Evolutionary conservation across 2,113 vertebrate genomes (phyloP).

Genomic region (Catagonus wagneri): DNA sequence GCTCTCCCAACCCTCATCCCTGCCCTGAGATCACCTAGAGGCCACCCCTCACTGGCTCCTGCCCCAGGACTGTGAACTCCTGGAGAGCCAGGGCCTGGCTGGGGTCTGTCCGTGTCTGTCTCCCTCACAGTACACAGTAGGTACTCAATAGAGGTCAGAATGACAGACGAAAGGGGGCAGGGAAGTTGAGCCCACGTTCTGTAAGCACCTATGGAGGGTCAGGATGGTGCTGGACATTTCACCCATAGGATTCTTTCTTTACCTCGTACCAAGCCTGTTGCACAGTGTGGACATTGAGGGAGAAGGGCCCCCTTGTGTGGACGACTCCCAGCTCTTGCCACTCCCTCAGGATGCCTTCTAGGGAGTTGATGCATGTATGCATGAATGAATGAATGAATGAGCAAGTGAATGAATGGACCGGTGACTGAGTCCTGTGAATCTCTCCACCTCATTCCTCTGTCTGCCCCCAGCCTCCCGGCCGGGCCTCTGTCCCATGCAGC

Average conservation of each 20-base stretch:
- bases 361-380: no score
- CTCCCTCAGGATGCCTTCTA: background rate
- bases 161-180: background rate
- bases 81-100: background rate
- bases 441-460: background rate
- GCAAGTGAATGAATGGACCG: accelerated
- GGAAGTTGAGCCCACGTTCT: background rate
- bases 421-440: background rate
- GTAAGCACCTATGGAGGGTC: background rate
- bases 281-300: background rate
- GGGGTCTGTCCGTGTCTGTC: background rate
- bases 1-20: background rate
- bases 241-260: background rate
- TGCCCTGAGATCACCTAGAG: background rate
- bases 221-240: background rate
- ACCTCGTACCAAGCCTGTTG: background rate
- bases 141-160: background rate
- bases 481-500: background rate
- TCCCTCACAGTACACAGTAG: background rate
- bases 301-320: background rate
- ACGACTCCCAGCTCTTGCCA: background rate
- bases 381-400: no score
- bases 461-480: background rate
- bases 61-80: background rate
- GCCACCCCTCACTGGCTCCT: background rate